Evolutionary conservation across 2,113 vertebrate genomes (phyloP).

Genomic region (Coryphaenoides rupestris): DNA sequence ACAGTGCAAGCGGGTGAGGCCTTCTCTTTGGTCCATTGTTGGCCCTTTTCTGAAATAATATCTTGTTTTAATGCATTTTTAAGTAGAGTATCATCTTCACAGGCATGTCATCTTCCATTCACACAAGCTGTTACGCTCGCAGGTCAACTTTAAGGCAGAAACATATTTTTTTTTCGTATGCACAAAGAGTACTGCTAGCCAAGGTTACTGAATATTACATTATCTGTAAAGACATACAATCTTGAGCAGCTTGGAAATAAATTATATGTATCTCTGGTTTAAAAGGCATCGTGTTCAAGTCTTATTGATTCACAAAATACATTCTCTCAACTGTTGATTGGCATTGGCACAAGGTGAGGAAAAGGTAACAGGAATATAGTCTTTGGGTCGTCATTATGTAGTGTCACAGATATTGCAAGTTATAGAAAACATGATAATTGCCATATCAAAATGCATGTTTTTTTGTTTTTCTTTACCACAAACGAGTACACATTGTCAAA

Average conservation of each 20-base stretch:
- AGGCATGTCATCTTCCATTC: conserved; percentile 26
- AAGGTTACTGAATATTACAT: conserved; percentile 41
- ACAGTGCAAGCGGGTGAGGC: conserved; percentile 42
- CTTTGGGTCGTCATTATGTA: conserved; percentile 25
- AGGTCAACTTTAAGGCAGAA: conserved; percentile 27
- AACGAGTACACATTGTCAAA: no score
- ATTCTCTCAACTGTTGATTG: conserved; percentile 69
- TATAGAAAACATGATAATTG: conserved; percentile 47
- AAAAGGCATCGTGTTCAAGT: conserved; percentile 70
- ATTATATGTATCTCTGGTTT: conserved; percentile 64
- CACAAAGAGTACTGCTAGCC: conserved; percentile 34
- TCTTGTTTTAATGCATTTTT: conserved; percentile 14
- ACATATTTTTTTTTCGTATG: conserved; percentile 9
- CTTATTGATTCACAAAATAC: conserved; percentile 74
- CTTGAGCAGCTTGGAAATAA: conserved; percentile 72
- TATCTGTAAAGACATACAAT: conserved; percentile 39
- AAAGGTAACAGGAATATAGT: conserved; percentile 15
- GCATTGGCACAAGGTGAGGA: conserved; percentile 38
- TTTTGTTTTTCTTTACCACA: no score
- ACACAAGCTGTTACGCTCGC: conserved; percentile 30
- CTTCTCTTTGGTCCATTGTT: conserved; percentile 51
- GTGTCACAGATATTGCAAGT: conserved; percentile 14
- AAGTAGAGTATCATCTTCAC: conserved; percentile 34
- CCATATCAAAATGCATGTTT: no score
- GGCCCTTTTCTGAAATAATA: conserved; percentile 32